Evolutionary conservation across 1,140 invertebrate genomes (phyloP).

Genomic region (Euura lappo): DNA sequence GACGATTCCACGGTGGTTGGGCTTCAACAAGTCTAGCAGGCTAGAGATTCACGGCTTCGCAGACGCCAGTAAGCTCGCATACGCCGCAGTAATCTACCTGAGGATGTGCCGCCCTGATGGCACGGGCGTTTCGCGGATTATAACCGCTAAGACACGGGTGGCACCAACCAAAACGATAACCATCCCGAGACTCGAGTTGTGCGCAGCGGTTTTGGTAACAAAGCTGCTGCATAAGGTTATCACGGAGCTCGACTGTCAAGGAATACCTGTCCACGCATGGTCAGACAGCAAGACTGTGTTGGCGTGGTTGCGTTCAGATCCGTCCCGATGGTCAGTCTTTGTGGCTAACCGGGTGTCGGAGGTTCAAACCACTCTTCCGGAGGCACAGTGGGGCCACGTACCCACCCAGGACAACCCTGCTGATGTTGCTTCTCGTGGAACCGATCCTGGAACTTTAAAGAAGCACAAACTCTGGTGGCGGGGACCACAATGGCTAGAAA

Average conservation of each 20-base stretch:
- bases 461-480: conserved; percentile 20
- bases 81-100: conserved; percentile 30
- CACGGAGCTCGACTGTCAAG: no score
- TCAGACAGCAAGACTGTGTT: no score
- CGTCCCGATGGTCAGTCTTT: conserved; percentile 34
- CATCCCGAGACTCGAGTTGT: conserved; percentile 22
- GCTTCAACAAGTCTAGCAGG: conserved; percentile 16
- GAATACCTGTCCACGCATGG: no score
- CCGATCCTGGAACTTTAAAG: conserved; percentile 14
- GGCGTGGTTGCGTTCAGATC: conserved; percentile 41
- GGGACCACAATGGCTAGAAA: conserved; percentile 13
- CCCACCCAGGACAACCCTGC: conserved; percentile 36
- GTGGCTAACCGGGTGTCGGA: conserved; percentile 44
- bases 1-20: not conserved
- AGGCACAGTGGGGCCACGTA: not conserved
- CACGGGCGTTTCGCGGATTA: not conserved
- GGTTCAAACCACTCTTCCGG: conserved; percentile 35
- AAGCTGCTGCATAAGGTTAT: no score
- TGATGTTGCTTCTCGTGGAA: conserved; percentile 36
- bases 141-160: conserved; percentile 31
- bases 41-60: conserved; percentile 41
- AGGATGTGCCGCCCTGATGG: conserved; percentile 14
- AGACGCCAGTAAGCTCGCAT: conserved; percentile 33
- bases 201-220: conserved; percentile 14
- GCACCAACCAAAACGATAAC: conserved; percentile 22